These are phyloP conservation scores for Elymnias hypermnestra DNA, from an alignment of 1,140 invertebrate genomes.

Conservation along the genomic window DNA sequence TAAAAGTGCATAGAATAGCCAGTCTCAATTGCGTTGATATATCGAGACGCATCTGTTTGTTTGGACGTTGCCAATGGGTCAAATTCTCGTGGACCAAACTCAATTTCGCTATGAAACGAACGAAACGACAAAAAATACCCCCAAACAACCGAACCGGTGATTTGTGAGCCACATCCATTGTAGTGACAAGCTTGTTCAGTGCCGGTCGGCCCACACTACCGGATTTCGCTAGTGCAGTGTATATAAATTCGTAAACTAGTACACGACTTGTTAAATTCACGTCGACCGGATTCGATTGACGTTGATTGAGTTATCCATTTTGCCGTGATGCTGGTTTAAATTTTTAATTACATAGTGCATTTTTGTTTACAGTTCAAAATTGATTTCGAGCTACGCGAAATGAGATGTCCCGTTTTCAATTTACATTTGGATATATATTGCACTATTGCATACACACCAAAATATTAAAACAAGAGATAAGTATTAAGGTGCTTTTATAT, in stretches of 20 bases:
- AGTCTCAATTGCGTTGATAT: neutral
- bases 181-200: conserved; percentile 62
- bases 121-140: conserved; percentile 60
- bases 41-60: conserved; percentile 15
- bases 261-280: conserved; percentile 53
- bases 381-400: conserved; percentile 17
- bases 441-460: neutral
- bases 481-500: neutral
- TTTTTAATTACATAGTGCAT: conserved; percentile 15
- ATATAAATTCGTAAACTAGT: conserved; percentile 27
- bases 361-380: conserved; percentile 21
- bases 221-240: conserved; percentile 23
- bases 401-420: conserved; percentile 17
- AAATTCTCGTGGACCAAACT: conserved; percentile 56
- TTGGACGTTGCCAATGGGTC: conserved; percentile 26
- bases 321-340: conserved; percentile 37
- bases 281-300: conserved; percentile 49
- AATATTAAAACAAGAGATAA: neutral
- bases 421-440: conserved; percentile 3
- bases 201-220: conserved; percentile 39
- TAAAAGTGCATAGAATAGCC: too few relatives aligned
- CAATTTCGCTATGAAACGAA: conserved; percentile 63
- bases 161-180: conserved; percentile 68
- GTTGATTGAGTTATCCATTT: conserved; percentile 65
- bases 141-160: conserved; percentile 55